Base-by-base conservation (phyloP, 2,113 vertebrate genomes). In the Castor canadensis region DNA sequence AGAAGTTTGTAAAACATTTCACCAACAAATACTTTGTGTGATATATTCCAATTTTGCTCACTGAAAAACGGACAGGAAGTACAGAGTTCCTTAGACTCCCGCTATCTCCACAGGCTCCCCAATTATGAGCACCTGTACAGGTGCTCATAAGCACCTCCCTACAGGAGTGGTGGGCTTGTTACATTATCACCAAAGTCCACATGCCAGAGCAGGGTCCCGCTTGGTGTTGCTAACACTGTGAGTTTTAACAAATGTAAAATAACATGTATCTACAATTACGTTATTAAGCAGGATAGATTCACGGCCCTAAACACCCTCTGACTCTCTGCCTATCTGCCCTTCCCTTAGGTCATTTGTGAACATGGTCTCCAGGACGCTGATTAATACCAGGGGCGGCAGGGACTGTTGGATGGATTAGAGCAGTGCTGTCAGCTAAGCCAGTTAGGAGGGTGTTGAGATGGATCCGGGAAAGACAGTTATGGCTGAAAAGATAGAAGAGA, bases 61-160 rank as follows among this genome's bases (percentile, higher is more conserved):
- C 85, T 80, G 75, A 92, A 87, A 77, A 62, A 81, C n/a, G 6
- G 91, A 75, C 26, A 83, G 71, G 19, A 89, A 90, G 43, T n/a
- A 30, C 15, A 67, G 66, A 30, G 7, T 69, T 69, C 56, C 64
- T 66, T 30, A n/a, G 60, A 13, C 11, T 32, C 24, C 2, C 9
- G 28, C n/a, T n/a, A n/a, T 49, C 8, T 30, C 26, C 17, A 35
- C 20, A 45, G 28, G 58, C 11, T 22, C 38, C 22, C 40, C 45
- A 22, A 45, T 6, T 1, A 16, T 2, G 49, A 30, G 1, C 56
- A 38, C 0, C 35, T n/a, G n/a, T n/a, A n/a, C n/a, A n/a, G n/a
- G n/a, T 3, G 1, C 26, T 20, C 12, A 45, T 26, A 30, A 9
- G 7, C 28, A 40, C 66, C 40, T 54, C 26, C 26, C 62, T 17